Evolutionary conservation across 1,140 invertebrate species (phyloP), one percentile per base, ranked within the genome.

Genomic region (Melipona quadrifasciata): DNA sequence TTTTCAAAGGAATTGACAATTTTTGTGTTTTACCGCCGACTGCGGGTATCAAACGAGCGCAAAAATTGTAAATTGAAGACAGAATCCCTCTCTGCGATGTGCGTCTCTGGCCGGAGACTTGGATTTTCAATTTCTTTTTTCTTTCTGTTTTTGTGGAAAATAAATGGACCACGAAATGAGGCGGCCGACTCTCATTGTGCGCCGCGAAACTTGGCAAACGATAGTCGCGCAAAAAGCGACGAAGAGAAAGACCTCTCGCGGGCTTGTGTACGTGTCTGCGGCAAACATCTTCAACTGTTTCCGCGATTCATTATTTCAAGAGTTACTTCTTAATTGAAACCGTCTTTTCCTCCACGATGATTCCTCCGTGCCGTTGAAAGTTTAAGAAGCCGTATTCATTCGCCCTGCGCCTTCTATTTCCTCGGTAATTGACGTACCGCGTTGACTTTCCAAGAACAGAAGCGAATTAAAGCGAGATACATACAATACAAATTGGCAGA

Each of bases 101-200:
- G 17, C 14, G 8, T 47, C n/a, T 27, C 47, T 34, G 17, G 8
- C 5, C 1, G 27, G 11, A 17, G 24, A 21, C 53, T 11, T n/a
- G 39, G 27, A 79, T 79, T 53, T 67, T 34, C 51, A 68, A n/a
- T 47, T 47, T 47, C 39, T 47, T 39, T 39, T 39, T 39, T 47
- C 8, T 47, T 47, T 47, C 8, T 39, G 17, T 31, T 76, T 79
- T 68, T 55, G 10, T 67, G 19, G 51, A 34, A 39, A 68, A 79
- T 67, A 68, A 79, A 79, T 55, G 64, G 64, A 24, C 47, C 64
- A n/a, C 47, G 61, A 34, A 79, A 68, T n/a, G 64, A 79, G 64
- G 47, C 64, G 6, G 64, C 21, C n/a, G 64, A 24, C 19, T 55
- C 68, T 79, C 27, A 68, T 79, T 55, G 76, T 79, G 14, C 27